Percentiles rank a stretch among this genome's conserved stretches.
Conservation (phyloP, 2,113 vertebrate species). For the Leptocoma aspasia region DNA sequence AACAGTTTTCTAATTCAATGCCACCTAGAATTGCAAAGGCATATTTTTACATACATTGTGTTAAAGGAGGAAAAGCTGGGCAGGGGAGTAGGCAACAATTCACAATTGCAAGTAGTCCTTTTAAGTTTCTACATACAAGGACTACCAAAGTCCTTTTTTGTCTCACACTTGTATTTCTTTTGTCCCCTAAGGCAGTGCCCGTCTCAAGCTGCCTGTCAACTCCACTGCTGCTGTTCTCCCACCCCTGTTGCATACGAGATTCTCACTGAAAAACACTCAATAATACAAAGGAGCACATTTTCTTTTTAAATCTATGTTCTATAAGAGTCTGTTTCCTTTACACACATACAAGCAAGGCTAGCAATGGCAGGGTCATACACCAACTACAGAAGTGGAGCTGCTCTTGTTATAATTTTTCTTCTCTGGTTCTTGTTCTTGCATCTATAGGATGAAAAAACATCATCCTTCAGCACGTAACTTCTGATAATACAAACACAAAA, state of each 20-base stretch:
- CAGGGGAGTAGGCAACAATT: background rate
- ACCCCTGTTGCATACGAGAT: rapidly evolving
- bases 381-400: background rate
- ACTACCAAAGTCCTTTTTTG: background rate
- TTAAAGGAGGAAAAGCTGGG: background rate
- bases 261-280: background rate
- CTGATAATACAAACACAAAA: background rate
- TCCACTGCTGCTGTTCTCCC: background rate
- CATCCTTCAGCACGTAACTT: background rate
- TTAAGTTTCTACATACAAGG: background rate
- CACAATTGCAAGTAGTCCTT: background rate
- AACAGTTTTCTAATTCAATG: background rate
- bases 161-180: background rate
- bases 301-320: background rate
- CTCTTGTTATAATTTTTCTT: background rate
- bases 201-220: background rate
- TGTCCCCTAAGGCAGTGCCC: background rate
- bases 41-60: background rate
- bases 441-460: background rate
- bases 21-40: background rate
- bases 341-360: background rate
- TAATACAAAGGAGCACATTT: background rate
- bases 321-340: background rate
- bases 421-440: background rate
- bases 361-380: background rate